phyloP scores from a whole-genome alignment of 1,140 invertebrate species.

The Hermetia illucens region DNA sequence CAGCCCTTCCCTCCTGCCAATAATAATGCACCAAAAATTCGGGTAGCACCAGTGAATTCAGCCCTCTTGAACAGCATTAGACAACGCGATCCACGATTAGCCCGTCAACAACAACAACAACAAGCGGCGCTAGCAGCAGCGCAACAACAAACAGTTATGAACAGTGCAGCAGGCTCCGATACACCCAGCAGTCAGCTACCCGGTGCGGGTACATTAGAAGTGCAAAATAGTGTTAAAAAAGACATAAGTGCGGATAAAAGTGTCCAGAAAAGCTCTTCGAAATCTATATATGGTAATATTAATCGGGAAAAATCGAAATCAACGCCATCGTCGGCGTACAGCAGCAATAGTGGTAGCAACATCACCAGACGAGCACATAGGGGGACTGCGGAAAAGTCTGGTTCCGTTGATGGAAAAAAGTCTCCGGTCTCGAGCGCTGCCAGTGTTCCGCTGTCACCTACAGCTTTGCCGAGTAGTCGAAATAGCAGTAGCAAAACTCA shows the following conservation, averaged over 20 bases:
- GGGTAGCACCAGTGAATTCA: conserved; percentile 50
- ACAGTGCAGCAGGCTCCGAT: no score
- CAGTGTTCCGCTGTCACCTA: conserved; percentile 19
- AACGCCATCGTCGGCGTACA: conserved; percentile 1
- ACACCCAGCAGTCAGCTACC: no score
- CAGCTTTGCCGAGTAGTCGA: not conserved
- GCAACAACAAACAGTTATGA: no score
- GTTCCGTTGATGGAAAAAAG: conserved; percentile 12
- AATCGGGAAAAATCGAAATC: conserved; percentile 1
- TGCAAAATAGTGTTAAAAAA: no score
- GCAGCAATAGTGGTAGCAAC: conserved; percentile 8
- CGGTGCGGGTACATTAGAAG: no score
- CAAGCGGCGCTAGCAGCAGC: conserved; percentile 8
- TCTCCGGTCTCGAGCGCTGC: conserved; percentile 5
- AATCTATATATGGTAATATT: no score
- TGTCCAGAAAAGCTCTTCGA: no score
- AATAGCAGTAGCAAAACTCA: not conserved
- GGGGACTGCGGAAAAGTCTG: conserved; percentile 4
- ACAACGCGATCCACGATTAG: conserved; percentile 42
- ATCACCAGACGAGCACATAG: conserved; percentile 1
- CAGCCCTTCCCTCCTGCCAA: no score
- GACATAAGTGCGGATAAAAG: no score
- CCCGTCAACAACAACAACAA: conserved; percentile 33
- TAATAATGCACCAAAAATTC: conserved; percentile 32
- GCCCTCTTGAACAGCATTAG: conserved; percentile 38